phyloP scores from a whole-genome alignment of 2,113 vertebrate genomes.

The Ploceus nigricollis region DNA sequence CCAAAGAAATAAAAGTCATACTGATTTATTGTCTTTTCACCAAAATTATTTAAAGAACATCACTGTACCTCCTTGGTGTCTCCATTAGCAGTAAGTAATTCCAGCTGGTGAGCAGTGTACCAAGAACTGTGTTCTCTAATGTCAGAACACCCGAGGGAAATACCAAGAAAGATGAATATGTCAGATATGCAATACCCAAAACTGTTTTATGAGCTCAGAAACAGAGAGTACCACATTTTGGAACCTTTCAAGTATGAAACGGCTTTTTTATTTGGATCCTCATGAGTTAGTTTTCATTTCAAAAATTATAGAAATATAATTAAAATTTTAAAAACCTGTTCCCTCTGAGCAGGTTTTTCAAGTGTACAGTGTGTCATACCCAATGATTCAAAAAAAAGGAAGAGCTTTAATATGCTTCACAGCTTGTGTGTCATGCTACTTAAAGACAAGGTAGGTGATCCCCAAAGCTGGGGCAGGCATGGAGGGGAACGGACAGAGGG shows the following conservation, averaged over 20 bases:
- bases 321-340: not conserved
- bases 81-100: not conserved
- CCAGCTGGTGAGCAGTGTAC: not conserved
- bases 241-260: constrained; percentile 5
- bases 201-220: not conserved
- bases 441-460: not conserved
- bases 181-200: not conserved
- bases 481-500: too few relatives aligned
- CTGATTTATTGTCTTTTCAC: not conserved
- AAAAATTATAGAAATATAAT: not conserved
- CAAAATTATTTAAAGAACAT: not conserved
- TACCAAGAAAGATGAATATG: not conserved
- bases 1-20: not conserved
- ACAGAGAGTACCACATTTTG: not conserved
- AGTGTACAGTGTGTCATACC: not conserved
- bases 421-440: not conserved
- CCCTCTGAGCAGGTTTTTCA: not conserved
- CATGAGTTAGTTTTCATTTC: not conserved
- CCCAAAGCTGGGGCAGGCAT: not conserved
- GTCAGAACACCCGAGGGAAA: not conserved
- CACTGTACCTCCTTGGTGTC: not conserved
- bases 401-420: not conserved
- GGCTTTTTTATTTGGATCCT: not conserved
- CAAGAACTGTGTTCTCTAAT: not conserved
- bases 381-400: not conserved